Evolutionary conservation across 2,797 vertebrate genomes (phyloP), one percentile per base, ranked within the genome.

Genomic region (Philypnodon macrostomus): DNA sequence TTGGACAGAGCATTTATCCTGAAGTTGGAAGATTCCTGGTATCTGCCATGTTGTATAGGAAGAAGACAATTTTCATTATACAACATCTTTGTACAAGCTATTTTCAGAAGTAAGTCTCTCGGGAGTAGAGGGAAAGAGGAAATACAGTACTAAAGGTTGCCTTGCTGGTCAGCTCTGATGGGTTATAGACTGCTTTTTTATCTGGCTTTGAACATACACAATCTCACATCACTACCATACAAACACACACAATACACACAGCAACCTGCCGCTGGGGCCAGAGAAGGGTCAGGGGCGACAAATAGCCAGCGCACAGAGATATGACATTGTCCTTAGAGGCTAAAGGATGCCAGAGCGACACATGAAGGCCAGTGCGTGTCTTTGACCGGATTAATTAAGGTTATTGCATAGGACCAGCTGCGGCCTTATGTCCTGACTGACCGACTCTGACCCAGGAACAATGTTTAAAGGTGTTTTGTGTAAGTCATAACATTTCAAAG

Each of bases 141-240:
- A 37, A 23, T n/a, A n/a, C 21, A n/a, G n/a, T n/a, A n/a, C n/a
- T n/a, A n/a, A n/a, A n/a, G n/a, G 18, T 39, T 23, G 7, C 19
- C n/a, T 54, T 68, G 67, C 79, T 75, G 77, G 69, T 68, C 68
- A 61, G 54, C 65, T 61, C 71, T 42, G 63, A 80, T 85, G 85
- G 73, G 69, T 83, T 60, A 59, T 46, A 67, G n/a, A 73, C 57
- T 50, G 44, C 41, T 19, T 62, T 70, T 76, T 71, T 52, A 60
- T 38, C n/a, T n/a, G n/a, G n/a, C n/a, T n/a, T n/a, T n/a, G n/a
- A 23, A 23, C 21, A 23, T 23, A 23, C 21, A 23, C 21, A 6
- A 3, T 3, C 21, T 3, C 21, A 23, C 21, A 23, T n/a, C 21
- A 23, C 21, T 3, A 3, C 3, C 21, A 23, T 6, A 54, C 40